These are phyloP conservation scores for Leptarthrus brevirostris DNA, from an alignment of 2,888 invertebrate species.

Conservation along the genomic window DNA sequence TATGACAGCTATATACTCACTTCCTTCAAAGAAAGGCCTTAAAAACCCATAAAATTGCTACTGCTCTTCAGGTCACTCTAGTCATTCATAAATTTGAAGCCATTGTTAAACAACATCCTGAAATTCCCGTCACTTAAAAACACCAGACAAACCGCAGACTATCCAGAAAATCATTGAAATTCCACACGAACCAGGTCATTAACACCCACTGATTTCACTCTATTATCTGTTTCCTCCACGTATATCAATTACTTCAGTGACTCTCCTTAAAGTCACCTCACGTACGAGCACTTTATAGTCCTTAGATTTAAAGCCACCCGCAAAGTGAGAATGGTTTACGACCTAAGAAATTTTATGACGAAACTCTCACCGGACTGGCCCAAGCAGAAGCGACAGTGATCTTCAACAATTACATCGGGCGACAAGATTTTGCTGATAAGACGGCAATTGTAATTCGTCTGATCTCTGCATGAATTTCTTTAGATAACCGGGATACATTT, in stretches of 20 bases:
- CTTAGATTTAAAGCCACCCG: constrained; percentile 29
- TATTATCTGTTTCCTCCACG: constrained; percentile 12
- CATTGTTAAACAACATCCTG: constrained; percentile 19
- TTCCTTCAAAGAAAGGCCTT: too few relatives aligned
- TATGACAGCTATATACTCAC: too few relatives aligned
- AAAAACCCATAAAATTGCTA: too few relatives aligned
- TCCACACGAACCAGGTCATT: constrained; percentile 17
- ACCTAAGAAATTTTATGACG: constrained; percentile 7
- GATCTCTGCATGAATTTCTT: too few relatives aligned
- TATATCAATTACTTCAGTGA: constrained; percentile 32
- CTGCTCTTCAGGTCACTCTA: too few relatives aligned
- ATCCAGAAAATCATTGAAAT: constrained; percentile 22
- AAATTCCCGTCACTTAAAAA: neutral
- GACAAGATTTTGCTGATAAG: constrained; percentile 24
- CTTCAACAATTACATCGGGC: neutral
- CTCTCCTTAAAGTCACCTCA: constrained; percentile 6
- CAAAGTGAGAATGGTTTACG: constrained; percentile 18
- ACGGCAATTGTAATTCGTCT: too few relatives aligned
- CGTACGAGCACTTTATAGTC: constrained; percentile 34
- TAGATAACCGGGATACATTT: too few relatives aligned
- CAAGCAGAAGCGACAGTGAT: neutral
- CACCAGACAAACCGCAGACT: neutral
- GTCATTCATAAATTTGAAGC: neutral
- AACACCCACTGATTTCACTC: constrained; percentile 32
- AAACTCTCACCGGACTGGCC: neutral